These are phyloP conservation scores for Sphaeramia orbicularis DNA, from an alignment of 2,797 vertebrate genomes.

Conservation along the genomic window DNA sequence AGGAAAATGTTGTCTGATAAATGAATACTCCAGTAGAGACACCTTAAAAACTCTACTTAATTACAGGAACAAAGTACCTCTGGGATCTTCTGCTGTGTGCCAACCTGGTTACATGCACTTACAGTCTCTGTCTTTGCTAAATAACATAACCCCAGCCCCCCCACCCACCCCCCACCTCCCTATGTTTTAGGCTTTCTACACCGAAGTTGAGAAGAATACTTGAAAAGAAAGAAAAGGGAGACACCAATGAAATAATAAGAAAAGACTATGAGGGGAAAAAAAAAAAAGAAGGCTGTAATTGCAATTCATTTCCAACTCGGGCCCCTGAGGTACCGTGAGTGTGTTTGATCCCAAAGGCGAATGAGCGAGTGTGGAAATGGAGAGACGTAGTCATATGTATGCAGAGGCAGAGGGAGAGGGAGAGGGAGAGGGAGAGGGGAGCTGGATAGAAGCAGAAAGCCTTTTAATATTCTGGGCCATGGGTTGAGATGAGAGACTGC, in stretches of 20 bases:
- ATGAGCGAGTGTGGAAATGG: constrained; percentile 59
- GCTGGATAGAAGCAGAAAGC: constrained; percentile 52
- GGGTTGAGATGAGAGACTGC: constrained; percentile 81
- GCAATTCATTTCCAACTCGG: constrained; percentile 90
- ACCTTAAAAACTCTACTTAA: no score
- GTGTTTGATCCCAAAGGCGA: constrained; percentile 78
- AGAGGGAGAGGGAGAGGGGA: constrained; percentile 29
- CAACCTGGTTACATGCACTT: no score
- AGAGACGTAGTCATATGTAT: constrained; percentile 74
- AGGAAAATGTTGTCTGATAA: no score
- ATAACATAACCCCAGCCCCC: no score
- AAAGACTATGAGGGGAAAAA: constrained; percentile 54
- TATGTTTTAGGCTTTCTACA: no score
- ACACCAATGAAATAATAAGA: constrained; percentile 70
- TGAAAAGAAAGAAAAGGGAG: constrained; percentile 31
- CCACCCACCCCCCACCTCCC: no score
- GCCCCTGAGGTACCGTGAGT: constrained; percentile 66
- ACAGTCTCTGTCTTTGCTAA: no score
- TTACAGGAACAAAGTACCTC: no score
- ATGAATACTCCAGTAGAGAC: no score
- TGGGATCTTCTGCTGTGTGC: no score
- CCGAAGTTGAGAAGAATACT: neutral
- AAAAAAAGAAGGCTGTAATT: constrained; percentile 83
- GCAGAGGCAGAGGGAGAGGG: constrained; percentile 47
- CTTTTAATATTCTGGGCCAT: constrained; percentile 83